Evolutionary conservation across 1,140 invertebrate genomes (phyloP).

Genomic region (Drosophila navojoa): DNA sequence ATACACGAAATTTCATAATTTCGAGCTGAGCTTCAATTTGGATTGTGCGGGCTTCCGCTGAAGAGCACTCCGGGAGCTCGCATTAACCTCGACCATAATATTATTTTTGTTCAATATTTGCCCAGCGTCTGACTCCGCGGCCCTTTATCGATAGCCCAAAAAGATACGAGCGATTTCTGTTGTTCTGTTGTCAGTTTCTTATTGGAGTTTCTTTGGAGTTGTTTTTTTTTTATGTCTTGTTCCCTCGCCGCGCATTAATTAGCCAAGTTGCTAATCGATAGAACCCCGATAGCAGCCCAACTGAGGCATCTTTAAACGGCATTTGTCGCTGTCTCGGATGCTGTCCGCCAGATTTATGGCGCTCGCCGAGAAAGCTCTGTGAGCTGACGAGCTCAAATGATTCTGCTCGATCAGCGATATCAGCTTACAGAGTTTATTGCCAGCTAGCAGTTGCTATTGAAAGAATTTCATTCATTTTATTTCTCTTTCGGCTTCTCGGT

Average conservation of each 20-base stretch:
- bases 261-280: conserved; percentile 53
- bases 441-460: conserved; percentile 13
- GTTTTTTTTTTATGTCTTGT: conserved; percentile 48
- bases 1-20: conserved; percentile 43
- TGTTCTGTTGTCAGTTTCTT: conserved; percentile 11
- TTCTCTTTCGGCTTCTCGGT: conserved; percentile 6
- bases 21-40: conserved; percentile 8
- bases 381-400: conserved; percentile 27
- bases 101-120: conserved; percentile 20
- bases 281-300: conserved; percentile 64
- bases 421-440: conserved; percentile 46
- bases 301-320: conserved; percentile 63
- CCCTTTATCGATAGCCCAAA: conserved; percentile 27
- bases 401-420: conserved; percentile 39
- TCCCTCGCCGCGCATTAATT: conserved; percentile 58
- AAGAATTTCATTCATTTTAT: conserved; percentile 9
- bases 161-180: conserved; percentile 55
- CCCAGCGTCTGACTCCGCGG: conserved; percentile 11
- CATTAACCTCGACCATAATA: conserved; percentile 2
- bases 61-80: conserved; percentile 27
- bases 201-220: background rate
- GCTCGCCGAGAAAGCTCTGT: conserved; percentile 50
- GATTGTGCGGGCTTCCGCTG: conserved; percentile 45
- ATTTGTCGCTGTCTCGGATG: conserved; percentile 48
- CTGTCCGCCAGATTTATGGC: conserved; percentile 62